A percentile compares a stretch with the other conserved stretches of the same genome.
phyloP scores from a whole-genome alignment of 1,140 invertebrate genomes.

The Aphidius gifuensis region DNA sequence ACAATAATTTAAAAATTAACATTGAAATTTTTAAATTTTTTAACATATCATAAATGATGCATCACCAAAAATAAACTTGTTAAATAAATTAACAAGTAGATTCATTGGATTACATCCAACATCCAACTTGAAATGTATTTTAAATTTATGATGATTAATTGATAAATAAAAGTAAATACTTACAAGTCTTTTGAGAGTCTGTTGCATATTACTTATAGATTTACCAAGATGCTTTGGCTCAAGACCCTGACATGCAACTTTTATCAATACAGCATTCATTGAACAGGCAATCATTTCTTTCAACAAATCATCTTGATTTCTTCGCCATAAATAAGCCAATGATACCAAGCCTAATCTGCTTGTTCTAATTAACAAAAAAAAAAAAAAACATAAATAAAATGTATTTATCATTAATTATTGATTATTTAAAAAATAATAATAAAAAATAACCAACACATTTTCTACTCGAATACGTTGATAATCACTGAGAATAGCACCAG shows the following conservation, averaged over 20 bases:
- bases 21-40: slow-evolving; percentile 4
- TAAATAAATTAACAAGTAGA: slow-evolving; percentile 30
- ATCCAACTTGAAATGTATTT: slow-evolving; percentile 30
- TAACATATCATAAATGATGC: slow-evolving; percentile 29
- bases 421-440: slow-evolving; percentile 41
- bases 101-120: slow-evolving; percentile 39
- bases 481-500: slow-evolving; percentile 95
- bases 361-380: slow-evolving; percentile 64
- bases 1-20: slow-evolving; percentile 1
- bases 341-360: slow-evolving; percentile 82
- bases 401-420: background rate
- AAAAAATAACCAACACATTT: slow-evolving; percentile 74
- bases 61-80: slow-evolving; percentile 38
- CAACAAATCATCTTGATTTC: slow-evolving; percentile 91
- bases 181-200: slow-evolving; percentile 82
- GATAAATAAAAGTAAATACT: slow-evolving; percentile 29
- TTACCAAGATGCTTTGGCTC: slow-evolving; percentile 87
- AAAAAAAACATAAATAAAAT: slow-evolving; percentile 20
- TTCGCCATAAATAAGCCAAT: slow-evolving; percentile 89
- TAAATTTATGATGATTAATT: slow-evolving; percentile 22
- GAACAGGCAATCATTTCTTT: slow-evolving; percentile 95
- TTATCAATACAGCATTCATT: slow-evolving; percentile 92
- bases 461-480: slow-evolving; percentile 97
- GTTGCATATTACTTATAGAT: slow-evolving; percentile 78
- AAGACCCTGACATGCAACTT: slow-evolving; percentile 90